phyloP scores from a whole-genome alignment of 2,113 vertebrate species.

The Phalacrocorax brasilianus region DNA sequence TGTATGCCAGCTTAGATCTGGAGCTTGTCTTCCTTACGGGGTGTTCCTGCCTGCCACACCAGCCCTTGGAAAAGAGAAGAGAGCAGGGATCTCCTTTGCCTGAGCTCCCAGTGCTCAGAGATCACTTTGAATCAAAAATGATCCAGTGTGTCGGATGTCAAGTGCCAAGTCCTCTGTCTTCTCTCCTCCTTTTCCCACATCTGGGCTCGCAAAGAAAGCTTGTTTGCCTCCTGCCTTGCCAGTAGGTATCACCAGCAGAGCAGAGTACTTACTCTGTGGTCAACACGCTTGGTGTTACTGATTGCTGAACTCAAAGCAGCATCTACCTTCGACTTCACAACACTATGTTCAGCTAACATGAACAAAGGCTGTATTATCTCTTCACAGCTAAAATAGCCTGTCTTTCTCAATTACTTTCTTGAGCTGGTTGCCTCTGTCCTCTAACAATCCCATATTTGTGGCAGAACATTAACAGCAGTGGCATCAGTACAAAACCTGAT shows the following conservation, averaged over 20 bases:
- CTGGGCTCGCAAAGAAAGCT: background rate
- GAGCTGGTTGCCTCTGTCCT: background rate
- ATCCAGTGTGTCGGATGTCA: fast-evolving
- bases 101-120: background rate
- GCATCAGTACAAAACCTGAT: background rate
- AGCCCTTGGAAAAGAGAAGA: background rate
- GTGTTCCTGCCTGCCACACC: background rate
- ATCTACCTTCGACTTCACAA: background rate
- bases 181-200: background rate
- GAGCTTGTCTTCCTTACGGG: background rate
- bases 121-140: background rate
- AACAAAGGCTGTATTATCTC: background rate
- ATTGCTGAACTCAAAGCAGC: background rate
- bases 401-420: background rate
- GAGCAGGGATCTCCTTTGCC: background rate
- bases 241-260: background rate
- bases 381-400: background rate
- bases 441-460: background rate
- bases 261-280: background rate
- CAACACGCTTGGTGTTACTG: background rate
- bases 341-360: background rate
- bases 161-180: background rate
- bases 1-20: background rate
- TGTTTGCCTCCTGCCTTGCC: background rate
- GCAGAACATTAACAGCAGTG: background rate